phyloP scores from a whole-genome alignment of 2,113 vertebrate genomes.

The Hippolais icterina region DNA sequence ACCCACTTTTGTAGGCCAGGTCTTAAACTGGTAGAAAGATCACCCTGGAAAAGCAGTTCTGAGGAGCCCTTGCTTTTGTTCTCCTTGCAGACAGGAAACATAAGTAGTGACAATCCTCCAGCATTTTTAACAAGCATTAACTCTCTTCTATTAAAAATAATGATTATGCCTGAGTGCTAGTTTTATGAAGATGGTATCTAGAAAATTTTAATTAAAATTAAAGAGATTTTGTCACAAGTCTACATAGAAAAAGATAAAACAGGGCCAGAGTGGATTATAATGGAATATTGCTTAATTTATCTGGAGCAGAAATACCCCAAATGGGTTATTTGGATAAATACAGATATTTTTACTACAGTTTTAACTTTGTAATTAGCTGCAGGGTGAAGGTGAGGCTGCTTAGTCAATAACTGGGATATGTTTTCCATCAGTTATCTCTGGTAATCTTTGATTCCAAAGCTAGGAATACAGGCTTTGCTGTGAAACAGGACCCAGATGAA shows the following conservation, averaged over 20 bases:
- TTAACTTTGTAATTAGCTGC: background rate
- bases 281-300: background rate
- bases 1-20: background rate
- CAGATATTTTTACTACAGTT: background rate
- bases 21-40: background rate
- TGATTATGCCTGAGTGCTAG: background rate
- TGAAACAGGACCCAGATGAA: background rate
- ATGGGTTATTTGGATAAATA: background rate
- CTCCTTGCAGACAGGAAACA: background rate
- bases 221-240: constrained; percentile 8
- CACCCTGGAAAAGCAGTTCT: background rate
- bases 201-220: constrained; percentile 12
- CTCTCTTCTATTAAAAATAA: background rate
- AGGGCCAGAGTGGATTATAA: background rate
- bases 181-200: constrained; percentile 1
- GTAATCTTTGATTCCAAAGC: background rate
- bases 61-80: background rate
- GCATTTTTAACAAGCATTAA: background rate
- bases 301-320: constrained; percentile 4
- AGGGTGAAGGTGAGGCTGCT: background rate
- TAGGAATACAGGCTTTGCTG: background rate
- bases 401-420: background rate
- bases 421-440: constrained; percentile 16
- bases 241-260: background rate
- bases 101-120: background rate